Percentiles rank a stretch among this genome's conserved stretches.
These are phyloP conservation scores for Hestina assimilis DNA, from an alignment of 1,140 invertebrate genomes.

Conservation along the genomic window DNA sequence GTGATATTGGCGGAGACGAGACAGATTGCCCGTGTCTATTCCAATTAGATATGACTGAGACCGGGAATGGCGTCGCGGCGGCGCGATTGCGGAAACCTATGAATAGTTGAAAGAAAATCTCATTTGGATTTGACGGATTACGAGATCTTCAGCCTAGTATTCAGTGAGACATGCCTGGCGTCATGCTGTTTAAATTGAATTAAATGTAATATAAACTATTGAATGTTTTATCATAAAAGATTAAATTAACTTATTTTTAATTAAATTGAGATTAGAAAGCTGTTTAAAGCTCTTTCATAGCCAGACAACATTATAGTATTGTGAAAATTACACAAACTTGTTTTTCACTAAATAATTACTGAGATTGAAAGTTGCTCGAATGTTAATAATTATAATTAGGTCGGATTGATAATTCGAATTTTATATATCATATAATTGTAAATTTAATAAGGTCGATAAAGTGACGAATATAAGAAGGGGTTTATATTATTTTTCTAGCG, in stretches of 20 bases:
- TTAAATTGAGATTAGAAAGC: no score
- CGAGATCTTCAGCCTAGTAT: conserved; percentile 66
- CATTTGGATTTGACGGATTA: conserved; percentile 77
- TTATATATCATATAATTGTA: no score
- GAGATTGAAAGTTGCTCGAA: no score
- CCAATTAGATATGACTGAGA: conserved; percentile 40
- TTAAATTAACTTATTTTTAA: not conserved
- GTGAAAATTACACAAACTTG: no score
- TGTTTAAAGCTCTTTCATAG: no score
- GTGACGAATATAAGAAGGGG: not conserved
- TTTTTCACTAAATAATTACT: no score
- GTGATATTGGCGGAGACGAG: not conserved
- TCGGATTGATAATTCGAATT: no score
- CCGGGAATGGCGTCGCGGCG: conserved; percentile 22
- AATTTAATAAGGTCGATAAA: not conserved
- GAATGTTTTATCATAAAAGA: conserved; percentile 29
- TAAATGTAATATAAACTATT: no score
- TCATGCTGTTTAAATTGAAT: conserved; percentile 58
- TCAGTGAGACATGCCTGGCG: conserved; percentile 2
- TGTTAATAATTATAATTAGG: no score
- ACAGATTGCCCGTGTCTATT: conserved; percentile 37
- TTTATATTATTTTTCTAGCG: not conserved
- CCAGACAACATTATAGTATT: no score
- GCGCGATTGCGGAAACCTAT: conserved; percentile 44
- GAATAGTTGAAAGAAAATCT: conserved; percentile 75